A percentile compares a stretch with the other conserved stretches of the same genome.
phyloP scores from a whole-genome alignment of 2,888 invertebrate species.

The Ischnus inquisitorius region DNA sequence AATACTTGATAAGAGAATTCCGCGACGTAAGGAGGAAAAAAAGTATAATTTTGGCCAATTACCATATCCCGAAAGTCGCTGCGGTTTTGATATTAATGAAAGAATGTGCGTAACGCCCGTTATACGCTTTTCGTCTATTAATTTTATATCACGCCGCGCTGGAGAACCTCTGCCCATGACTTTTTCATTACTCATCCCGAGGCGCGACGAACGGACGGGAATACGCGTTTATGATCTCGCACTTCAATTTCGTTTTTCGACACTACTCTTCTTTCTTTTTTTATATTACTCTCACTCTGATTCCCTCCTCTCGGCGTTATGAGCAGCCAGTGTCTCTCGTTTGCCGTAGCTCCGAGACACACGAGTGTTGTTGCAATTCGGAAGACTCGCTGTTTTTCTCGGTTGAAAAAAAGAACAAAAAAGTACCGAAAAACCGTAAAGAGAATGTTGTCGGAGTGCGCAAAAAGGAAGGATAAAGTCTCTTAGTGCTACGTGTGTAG shows the following conservation, averaged over 20 bases:
- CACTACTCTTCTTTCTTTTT: background rate
- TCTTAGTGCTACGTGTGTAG: background rate
- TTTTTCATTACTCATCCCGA: conserved; percentile 79
- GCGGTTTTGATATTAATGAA: background rate
- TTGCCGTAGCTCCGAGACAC: background rate
- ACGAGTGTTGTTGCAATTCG: background rate
- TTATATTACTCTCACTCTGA: background rate
- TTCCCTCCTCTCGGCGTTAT: background rate
- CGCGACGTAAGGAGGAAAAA: too few species aligned
- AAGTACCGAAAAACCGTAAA: background rate
- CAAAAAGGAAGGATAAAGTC: background rate
- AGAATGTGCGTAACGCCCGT: background rate
- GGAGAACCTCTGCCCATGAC: conserved; percentile 76
- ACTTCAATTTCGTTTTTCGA: conserved; percentile 1
- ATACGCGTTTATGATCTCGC: conserved; percentile 4
- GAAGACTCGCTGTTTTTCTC: background rate
- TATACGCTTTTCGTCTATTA: background rate
- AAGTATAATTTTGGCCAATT: too few species aligned
- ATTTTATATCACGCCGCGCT: conserved; percentile 34
- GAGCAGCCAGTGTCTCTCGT: conserved; percentile 2
- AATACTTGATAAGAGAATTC: too few species aligned
- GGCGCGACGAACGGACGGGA: conserved; percentile 42
- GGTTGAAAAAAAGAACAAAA: background rate
- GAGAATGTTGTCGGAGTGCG: conserved; percentile 1
- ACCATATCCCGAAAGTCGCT: background rate